Evolutionary conservation across 2,888 invertebrate species (phyloP).

Genomic region (Tetropium fuscum): DNA sequence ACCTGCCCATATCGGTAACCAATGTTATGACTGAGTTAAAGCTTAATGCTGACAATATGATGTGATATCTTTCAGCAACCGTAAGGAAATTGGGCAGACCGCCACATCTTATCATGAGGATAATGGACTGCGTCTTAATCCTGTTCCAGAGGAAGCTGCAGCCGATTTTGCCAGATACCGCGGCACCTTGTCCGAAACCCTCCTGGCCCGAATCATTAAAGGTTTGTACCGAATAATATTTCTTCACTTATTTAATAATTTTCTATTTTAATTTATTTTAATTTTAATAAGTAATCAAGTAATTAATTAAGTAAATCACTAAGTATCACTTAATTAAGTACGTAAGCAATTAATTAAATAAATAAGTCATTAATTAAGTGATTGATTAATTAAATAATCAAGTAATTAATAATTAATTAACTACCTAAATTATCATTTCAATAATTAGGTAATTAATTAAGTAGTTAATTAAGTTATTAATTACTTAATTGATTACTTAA

Average conservation of each 20-base stretch:
- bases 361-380: too few relatives aligned
- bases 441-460: too few relatives aligned
- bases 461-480: too few relatives aligned
- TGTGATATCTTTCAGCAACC: conserved; percentile 70
- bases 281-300: too few relatives aligned
- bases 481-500: too few relatives aligned
- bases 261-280: neutral
- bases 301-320: too few relatives aligned
- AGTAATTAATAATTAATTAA: too few relatives aligned
- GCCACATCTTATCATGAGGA: conserved; percentile 96
- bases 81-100: conserved; percentile 95
- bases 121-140: conserved; percentile 97
- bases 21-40: neutral
- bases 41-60: neutral
- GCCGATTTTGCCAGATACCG: conserved; percentile 82
- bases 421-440: too few relatives aligned
- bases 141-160: conserved; percentile 92
- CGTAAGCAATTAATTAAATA: too few relatives aligned
- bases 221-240: conserved; percentile 51
- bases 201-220: conserved; percentile 97
- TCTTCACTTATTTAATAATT: too few relatives aligned
- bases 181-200: conserved; percentile 89
- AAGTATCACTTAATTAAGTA: too few relatives aligned
- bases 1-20: conserved; percentile 88
- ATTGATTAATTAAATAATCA: too few relatives aligned